Base-by-base conservation (phyloP, 2,113 vertebrate genomes). In the Seriola quinqueradiata region DNA sequence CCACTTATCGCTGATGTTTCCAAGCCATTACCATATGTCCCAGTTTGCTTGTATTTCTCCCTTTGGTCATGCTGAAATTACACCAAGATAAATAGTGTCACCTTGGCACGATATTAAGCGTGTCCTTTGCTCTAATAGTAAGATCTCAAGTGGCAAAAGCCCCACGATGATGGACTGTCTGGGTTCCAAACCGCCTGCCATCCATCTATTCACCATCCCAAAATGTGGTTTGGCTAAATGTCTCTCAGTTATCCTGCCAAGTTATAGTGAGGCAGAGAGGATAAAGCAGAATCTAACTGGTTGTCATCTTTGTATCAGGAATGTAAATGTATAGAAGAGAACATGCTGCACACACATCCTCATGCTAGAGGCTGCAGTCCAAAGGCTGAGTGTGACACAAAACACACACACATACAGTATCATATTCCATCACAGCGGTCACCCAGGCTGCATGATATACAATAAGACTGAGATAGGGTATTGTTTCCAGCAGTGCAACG, bases 81-180 rank as follows among this genome's bases (percentile, higher is more conserved):
- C 87, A 48, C 60, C 13, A 2, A 84, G 85, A 92, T 75, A 65
- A 83, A 88, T 80, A 16, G 28, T 59, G 71, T 87, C 86, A 83
- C 86, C 89, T 87, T 87, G 88, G 70, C 81, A 50, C 79, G 57
- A 74, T 79, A 77, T 75, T 71, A 75, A 79, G 38, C 0, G 44
- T 59, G 79, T 88, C 84, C 85, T 84, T 60, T 88, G 75, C 80
- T 85, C 79, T 81, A 68, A 85, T 81, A 64, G 81, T 79, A 70
- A 58, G 74, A 52, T 78, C 81, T 75, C 75, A 42, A 34, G 70
- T 75, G 74, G 81, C 8, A 64, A 70, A 69, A 42, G 72, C 23
- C 68, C 34, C 17, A 14, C 16, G 40, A 46, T 90, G 80, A 90
- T 87, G 71, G 75, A 90, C 80, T 57, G 81, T 79, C 80, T 72